These are phyloP conservation scores for Hyppa rectilinea DNA, from an alignment of 2,888 invertebrate species.

Conservation along the genomic window DNA sequence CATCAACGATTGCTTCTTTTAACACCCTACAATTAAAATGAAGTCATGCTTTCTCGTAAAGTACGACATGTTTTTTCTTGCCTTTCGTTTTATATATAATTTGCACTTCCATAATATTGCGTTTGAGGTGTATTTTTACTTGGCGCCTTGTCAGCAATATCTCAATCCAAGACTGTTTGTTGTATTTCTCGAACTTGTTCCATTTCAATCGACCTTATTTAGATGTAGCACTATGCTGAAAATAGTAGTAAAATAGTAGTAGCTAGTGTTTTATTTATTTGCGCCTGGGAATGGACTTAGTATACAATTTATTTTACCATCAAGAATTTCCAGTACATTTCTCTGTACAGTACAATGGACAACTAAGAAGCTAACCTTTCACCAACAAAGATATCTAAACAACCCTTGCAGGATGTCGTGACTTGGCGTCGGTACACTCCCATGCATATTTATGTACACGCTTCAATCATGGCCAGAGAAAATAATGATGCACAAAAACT, in stretches of 20 bases:
- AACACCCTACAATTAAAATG: slow-evolving; percentile 38
- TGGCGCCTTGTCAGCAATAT: slow-evolving; percentile 25
- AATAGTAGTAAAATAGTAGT: slow-evolving; percentile 1
- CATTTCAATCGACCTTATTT: slow-evolving; percentile 28
- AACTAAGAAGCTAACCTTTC: slow-evolving; percentile 56
- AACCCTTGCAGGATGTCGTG: slow-evolving; percentile 63
- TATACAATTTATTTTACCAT: slow-evolving; percentile 22
- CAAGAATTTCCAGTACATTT: slow-evolving; percentile 33
- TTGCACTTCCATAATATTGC: slow-evolving; percentile 24
- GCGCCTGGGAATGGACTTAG: slow-evolving; percentile 5
- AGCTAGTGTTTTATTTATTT: background rate
- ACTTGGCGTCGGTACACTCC: slow-evolving; percentile 49
- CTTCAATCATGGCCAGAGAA: slow-evolving; percentile 62
- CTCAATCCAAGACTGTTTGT: slow-evolving; percentile 13
- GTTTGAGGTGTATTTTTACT: slow-evolving; percentile 25
- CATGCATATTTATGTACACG: slow-evolving; percentile 63
- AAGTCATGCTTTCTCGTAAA: slow-evolving; percentile 39
- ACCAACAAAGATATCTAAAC: slow-evolving; percentile 49
- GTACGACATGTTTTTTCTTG: slow-evolving; percentile 24
- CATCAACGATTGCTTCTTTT: slow-evolving; percentile 42
- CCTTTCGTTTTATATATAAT: slow-evolving; percentile 23
- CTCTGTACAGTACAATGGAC: slow-evolving; percentile 34
- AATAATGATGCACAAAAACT: slow-evolving; percentile 66
- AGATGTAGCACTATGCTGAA: slow-evolving; percentile 17
- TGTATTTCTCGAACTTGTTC: slow-evolving; percentile 11